A percentile compares a stretch with the other conserved stretches of the same genome.
Evolutionary conservation across 2,888 invertebrate species (phyloP).

Genomic region (Seladonia tumulorum): DNA sequence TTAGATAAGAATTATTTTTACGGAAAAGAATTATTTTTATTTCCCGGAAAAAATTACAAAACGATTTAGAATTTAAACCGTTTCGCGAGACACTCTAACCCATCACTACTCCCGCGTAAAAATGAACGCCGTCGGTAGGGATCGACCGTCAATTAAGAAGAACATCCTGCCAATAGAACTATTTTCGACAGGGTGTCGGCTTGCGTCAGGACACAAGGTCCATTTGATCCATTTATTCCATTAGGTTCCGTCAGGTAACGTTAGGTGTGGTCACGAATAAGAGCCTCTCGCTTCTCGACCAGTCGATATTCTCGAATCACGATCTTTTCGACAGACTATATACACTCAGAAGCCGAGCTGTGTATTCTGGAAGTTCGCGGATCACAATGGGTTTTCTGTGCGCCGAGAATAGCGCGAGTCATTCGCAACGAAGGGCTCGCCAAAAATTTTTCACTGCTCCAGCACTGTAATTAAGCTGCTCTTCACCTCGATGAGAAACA

Average conservation of each 20-base stretch:
- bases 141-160: conserved; percentile 50
- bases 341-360: neutral
- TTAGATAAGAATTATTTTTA: too few species aligned
- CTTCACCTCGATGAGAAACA: neutral
- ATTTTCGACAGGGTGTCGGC: conserved; percentile 37
- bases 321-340: neutral
- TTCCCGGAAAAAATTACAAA: neutral
- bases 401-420: conserved; percentile 40
- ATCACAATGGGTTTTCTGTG: conserved; percentile 45
- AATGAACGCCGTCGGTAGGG: conserved; percentile 22
- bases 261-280: conserved; percentile 29
- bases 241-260: conserved; percentile 37
- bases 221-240: conserved; percentile 45
- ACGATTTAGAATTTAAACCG: neutral
- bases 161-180: conserved; percentile 22
- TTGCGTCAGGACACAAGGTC: conserved; percentile 30
- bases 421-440: neutral
- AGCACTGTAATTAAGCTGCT: neutral
- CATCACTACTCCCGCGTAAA: conserved; percentile 24
- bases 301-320: conserved; percentile 24
- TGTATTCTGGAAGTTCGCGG: conserved; percentile 37
- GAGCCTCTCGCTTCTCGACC: conserved; percentile 18
- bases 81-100: neutral
- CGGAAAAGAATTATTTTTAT: neutral
- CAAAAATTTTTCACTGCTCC: neutral